Evolutionary conservation across 2,797 vertebrate genomes (phyloP), one percentile per base, ranked within the genome.

Genomic region (Danionella dracula): DNA sequence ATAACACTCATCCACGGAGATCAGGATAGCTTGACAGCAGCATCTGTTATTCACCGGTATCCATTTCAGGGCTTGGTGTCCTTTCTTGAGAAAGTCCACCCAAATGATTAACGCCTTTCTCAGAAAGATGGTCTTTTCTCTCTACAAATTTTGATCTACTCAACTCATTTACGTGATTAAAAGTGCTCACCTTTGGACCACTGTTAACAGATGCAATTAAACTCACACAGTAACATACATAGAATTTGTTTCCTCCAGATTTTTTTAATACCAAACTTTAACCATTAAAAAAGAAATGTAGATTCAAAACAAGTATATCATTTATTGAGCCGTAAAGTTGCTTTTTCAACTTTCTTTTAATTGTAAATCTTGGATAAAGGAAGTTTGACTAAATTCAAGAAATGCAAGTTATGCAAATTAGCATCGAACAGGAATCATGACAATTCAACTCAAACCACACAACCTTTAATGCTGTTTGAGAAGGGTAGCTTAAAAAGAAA

Each of bases 201-300:
- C 13, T 74, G 65, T 61, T 75, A 82, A 57, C 78, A 83, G 15
- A 82, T 71, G 12, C 76, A 76, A 66, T 76, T 78, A 32, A 68
- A 76, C 27, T 80, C 78, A 21, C 80, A 83, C 64, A 83, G 69
- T 76, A 79, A 64, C 73, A 78, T 9, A 71, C 76, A 32, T 66
- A 60, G 46, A 77, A 82, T 4, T 68, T 80, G 72, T 78, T 76
- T 37, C 80, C 81, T 8, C 74, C 77, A 1, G 81, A 82, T 49
- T 78, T 81, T 54, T 82, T 83, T 34, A 79, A 58, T 29, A 79
- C 73, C 54, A 72, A 54, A 21, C 78, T 76, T 76, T 82, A 75
- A 66, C 78, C 1, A 13, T 10, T 44, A 19, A 45, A n/a, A 4
- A 56, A 27, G 21, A 56, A 17, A 34, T 12, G 23, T 37, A 19